Evolutionary conservation across 2,888 invertebrate species (phyloP).

Genomic region (Alsophila aescularia): DNA sequence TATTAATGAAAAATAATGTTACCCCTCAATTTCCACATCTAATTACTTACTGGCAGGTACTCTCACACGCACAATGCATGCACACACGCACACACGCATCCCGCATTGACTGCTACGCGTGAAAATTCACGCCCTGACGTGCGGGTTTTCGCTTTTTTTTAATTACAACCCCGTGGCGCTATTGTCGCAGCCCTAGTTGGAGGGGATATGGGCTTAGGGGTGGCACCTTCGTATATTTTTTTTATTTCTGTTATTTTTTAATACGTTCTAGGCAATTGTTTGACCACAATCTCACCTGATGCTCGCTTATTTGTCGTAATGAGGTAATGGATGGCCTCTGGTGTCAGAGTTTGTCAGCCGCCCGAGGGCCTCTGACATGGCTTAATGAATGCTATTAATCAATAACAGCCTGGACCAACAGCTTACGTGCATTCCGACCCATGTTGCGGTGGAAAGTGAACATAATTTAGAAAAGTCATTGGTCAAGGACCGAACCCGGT

Average conservation of each 20-base stretch:
- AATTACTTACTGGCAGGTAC: constrained; percentile 21
- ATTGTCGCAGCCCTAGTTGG: constrained; percentile 71
- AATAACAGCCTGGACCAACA: too few relatives aligned
- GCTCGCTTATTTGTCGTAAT: too few relatives aligned
- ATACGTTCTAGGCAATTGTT: too few relatives aligned
- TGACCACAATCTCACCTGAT: too few relatives aligned
- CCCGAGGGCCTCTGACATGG: too few relatives aligned
- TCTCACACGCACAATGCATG: neutral
- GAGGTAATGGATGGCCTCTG: too few relatives aligned
- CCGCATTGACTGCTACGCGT: constrained; percentile 67
- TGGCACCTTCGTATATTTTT: constrained; percentile 37
- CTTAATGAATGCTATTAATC: too few relatives aligned
- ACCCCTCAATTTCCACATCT: constrained; percentile 4
- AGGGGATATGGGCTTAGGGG: constrained; percentile 68
- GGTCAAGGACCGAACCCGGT: too few relatives aligned
- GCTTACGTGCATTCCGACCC: too few relatives aligned
- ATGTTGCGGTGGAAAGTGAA: too few relatives aligned
- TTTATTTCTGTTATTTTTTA: neutral
- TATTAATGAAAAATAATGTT: neutral
- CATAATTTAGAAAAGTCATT: too few relatives aligned
- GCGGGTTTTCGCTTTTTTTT: constrained; percentile 72
- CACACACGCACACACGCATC: constrained; percentile 18
- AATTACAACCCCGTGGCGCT: constrained; percentile 78
- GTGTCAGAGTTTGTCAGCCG: too few relatives aligned
- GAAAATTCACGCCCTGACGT: constrained; percentile 76